Evolutionary conservation across 2,888 invertebrate species (phyloP).

Genomic region (Troides oblongomaculatus): DNA sequence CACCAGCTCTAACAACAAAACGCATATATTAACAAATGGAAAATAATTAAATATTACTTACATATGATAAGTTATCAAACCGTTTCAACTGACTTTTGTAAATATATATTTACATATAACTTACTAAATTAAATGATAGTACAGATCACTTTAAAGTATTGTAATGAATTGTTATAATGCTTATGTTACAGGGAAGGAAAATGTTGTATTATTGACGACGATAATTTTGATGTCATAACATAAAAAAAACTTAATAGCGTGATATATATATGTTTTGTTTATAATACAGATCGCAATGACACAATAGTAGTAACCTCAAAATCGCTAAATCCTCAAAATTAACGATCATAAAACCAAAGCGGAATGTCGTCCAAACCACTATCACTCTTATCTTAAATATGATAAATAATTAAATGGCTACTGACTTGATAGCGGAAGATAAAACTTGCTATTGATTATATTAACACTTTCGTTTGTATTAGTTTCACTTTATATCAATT

Average conservation of each 20-base stretch:
- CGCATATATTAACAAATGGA: background rate
- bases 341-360: constrained; percentile 25
- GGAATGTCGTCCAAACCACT: constrained; percentile 57
- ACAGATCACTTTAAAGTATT: background rate
- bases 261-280: no score
- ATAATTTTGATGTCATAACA: background rate
- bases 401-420: constrained; percentile 40
- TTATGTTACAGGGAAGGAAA: background rate
- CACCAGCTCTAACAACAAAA: background rate
- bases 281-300: background rate
- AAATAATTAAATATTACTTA: background rate
- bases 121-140: background rate
- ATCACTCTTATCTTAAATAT: constrained; percentile 61
- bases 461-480: constrained; percentile 3
- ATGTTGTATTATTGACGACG: background rate
- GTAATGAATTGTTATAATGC: background rate
- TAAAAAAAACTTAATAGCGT: background rate
- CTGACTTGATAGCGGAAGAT: constrained; percentile 41
- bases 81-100: no score
- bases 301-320: constrained; percentile 5
- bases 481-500: constrained; percentile 27
- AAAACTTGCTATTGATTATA: background rate
- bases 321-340: constrained; percentile 27
- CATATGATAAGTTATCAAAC: background rate
- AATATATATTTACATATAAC: background rate